A percentile compares a stretch with the other conserved stretches of the same genome.
Conservation (phyloP, 2,797 vertebrate genomes). For the Octomys mimax region DNA sequence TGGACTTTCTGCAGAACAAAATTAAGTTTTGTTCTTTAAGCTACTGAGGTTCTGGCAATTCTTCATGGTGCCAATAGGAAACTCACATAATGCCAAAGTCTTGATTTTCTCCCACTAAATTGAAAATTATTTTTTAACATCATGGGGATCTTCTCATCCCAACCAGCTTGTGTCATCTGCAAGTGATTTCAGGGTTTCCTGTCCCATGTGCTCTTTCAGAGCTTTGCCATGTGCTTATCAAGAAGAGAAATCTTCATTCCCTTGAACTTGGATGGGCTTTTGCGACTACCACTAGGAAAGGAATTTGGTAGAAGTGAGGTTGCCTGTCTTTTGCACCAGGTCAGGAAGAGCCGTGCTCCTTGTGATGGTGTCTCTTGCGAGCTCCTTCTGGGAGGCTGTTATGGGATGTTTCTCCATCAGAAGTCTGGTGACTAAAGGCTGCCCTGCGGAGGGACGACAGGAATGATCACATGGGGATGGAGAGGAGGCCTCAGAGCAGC, state of each 20-base stretch:
- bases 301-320: not conserved
- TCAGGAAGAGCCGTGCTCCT: not conserved
- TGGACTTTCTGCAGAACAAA: not conserved
- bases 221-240: not conserved
- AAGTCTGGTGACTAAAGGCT: not conserved
- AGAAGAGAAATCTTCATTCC: not conserved
- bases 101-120: constrained; percentile 30
- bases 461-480: not conserved
- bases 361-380: not conserved
- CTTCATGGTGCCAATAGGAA: not conserved
- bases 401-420: not conserved
- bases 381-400: not conserved
- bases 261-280: not conserved
- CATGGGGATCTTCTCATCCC: not conserved
- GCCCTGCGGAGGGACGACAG: not conserved
- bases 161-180: not conserved
- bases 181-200: not conserved
- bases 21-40: not conserved
- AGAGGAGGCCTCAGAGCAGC: not conserved
- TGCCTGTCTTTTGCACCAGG: not conserved
- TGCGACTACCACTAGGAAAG: not conserved
- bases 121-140: constrained; percentile 20
- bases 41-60: not conserved
- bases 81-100: not conserved
- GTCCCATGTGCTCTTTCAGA: not conserved